Percentiles rank a stretch among this genome's conserved stretches.
phyloP scores from a whole-genome alignment of 2,888 invertebrate genomes.

The Dryadula phaetusa region DNA sequence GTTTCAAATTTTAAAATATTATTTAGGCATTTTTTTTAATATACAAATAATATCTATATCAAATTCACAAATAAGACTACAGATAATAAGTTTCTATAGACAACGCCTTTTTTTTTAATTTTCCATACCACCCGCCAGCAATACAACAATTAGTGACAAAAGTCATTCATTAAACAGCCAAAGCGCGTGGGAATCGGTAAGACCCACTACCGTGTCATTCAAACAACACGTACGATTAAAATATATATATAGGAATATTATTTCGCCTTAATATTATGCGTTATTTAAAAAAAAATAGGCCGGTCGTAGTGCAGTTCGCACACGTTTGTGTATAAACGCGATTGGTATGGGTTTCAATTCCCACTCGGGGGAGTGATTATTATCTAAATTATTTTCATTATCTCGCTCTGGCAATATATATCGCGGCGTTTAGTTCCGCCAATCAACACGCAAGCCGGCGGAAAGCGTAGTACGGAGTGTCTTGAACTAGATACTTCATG shows the following conservation, averaged over 20 bases:
- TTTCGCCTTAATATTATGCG: background rate
- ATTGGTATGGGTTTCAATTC: too few relatives aligned
- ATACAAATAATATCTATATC: background rate
- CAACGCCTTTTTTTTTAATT: conserved; percentile 27
- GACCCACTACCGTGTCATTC: conserved; percentile 50
- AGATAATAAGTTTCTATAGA: conserved; percentile 21
- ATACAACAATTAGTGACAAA: conserved; percentile 42
- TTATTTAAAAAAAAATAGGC: background rate
- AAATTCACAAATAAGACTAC: conserved; percentile 5
- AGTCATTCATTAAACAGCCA: conserved; percentile 42
- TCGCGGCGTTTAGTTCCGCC: too few relatives aligned
- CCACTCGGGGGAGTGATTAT: too few relatives aligned
- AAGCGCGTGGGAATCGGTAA: conserved; percentile 45
- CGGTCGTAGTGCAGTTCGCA: too few relatives aligned
- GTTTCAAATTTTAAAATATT: too few relatives aligned
- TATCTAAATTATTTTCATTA: too few relatives aligned
- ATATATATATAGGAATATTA: background rate
- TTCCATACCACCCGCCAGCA: conserved; percentile 43
- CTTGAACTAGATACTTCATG: too few relatives aligned
- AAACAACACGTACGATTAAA: conserved; percentile 43
- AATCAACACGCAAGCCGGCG: too few relatives aligned
- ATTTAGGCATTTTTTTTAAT: too few relatives aligned
- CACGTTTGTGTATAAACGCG: too few relatives aligned
- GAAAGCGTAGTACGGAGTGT: too few relatives aligned
- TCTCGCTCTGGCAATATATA: too few relatives aligned